These are phyloP conservation scores for Periphyllus acericola DNA, from an alignment of 2,888 invertebrate genomes.

Conservation along the genomic window DNA sequence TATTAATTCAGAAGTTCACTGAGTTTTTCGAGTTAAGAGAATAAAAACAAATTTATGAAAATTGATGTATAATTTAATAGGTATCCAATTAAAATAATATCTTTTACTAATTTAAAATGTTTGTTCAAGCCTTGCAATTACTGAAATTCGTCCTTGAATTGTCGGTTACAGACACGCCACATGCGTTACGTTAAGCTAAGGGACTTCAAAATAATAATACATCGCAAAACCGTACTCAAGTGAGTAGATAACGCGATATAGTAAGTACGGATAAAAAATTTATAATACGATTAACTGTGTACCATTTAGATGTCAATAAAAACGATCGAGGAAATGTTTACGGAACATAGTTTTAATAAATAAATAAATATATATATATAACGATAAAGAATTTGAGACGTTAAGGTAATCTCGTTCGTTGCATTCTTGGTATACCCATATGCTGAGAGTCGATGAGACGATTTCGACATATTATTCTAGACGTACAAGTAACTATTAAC, in stretches of 20 bases:
- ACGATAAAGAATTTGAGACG: neutral
- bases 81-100: constrained; percentile 4
- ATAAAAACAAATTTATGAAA: no score
- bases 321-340: neutral
- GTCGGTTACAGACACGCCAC: neutral
- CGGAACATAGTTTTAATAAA: neutral
- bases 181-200: neutral
- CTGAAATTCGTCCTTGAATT: neutral
- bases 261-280: neutral
- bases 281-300: neutral
- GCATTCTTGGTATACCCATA: neutral
- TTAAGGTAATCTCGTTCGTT: neutral
- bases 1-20: no score
- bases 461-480: no score
- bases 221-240: neutral
- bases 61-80: neutral
- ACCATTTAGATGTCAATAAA: neutral
- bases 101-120: neutral
- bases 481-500: no score
- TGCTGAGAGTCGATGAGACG: no score
- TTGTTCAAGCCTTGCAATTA: neutral
- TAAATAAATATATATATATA: neutral
- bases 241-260: neutral
- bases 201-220: neutral
- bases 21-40: no score